Conservation (phyloP, 2,888 invertebrate species). For the Calephelis perditalis region DNA sequence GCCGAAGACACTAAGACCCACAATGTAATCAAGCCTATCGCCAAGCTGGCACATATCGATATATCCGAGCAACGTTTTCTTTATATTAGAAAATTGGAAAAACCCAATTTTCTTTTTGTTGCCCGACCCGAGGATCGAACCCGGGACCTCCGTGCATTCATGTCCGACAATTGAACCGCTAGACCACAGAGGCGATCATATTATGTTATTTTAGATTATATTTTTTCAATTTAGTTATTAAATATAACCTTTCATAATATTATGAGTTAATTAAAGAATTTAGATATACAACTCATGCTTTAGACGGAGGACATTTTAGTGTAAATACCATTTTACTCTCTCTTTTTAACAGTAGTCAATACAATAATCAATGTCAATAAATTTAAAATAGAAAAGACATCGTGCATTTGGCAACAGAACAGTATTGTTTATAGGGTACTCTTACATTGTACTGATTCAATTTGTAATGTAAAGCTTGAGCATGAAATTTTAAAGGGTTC, state of each 20-base stretch:
- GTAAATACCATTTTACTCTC: not conserved
- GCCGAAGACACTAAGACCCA: no score
- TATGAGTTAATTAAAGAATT: not conserved
- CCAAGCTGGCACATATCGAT: no score
- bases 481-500: constrained; percentile 71
- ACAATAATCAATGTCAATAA: constrained; percentile 24
- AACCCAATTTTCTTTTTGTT: no score
- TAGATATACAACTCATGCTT: no score
- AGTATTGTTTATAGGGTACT: constrained; percentile 40
- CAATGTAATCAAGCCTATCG: no score
- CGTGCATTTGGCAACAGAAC: constrained; percentile 27
- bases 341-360: constrained; percentile 5
- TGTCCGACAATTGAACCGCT: no score
- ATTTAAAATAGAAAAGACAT: constrained; percentile 25
- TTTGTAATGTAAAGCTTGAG: constrained; percentile 64
- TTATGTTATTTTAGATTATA: no score
- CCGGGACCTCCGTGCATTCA: no score
- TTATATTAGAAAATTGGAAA: no score
- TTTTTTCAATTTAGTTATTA: not conserved
- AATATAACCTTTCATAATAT: not conserved
- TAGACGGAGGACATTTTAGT: constrained; percentile 8
- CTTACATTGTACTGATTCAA: constrained; percentile 61
- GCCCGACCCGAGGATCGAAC: no score
- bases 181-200: no score
- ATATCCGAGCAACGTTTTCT: no score